Conservation (phyloP, 2,888 invertebrate species). For the Panzeria rudis region DNA sequence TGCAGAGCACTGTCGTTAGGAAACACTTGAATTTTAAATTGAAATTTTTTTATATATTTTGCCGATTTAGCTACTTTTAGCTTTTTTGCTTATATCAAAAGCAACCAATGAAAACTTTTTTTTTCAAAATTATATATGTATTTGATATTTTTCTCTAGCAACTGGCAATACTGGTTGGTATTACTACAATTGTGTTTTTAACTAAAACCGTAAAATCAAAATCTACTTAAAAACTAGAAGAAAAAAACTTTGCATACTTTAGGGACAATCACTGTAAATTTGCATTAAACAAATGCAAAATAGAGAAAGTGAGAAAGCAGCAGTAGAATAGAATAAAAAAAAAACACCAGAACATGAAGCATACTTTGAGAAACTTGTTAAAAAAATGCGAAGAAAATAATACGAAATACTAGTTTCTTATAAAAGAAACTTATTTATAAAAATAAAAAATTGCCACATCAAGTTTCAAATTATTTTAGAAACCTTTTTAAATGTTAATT, state of each 20-base stretch:
- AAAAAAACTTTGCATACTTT: not conserved
- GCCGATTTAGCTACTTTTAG: too few species aligned
- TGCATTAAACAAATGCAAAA: not conserved
- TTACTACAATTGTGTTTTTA: not conserved
- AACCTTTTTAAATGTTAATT: slow-evolving; percentile 26
- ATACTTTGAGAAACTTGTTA: not conserved
- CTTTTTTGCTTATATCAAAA: too few species aligned
- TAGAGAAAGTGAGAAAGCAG: not conserved
- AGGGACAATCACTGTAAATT: not conserved
- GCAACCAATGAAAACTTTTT: too few species aligned
- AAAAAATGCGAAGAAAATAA: not conserved
- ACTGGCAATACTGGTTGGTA: too few species aligned
- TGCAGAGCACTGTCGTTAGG: too few species aligned
- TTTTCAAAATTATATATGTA: too few species aligned
- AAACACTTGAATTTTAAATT: too few species aligned
- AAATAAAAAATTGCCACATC: not conserved
- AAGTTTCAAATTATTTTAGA: not conserved
- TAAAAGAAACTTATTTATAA: not conserved
- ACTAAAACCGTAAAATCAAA: not conserved
- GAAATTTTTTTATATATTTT: too few species aligned
- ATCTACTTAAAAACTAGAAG: not conserved
- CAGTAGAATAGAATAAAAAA: too few species aligned
- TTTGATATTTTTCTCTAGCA: too few species aligned
- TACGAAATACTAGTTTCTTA: not conserved
- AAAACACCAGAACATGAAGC: not conserved